A percentile compares a stretch with the other conserved stretches of the same genome.
Conservation (phyloP, 1,140 invertebrate genomes). For the Drosophila pruinosa region DNA sequence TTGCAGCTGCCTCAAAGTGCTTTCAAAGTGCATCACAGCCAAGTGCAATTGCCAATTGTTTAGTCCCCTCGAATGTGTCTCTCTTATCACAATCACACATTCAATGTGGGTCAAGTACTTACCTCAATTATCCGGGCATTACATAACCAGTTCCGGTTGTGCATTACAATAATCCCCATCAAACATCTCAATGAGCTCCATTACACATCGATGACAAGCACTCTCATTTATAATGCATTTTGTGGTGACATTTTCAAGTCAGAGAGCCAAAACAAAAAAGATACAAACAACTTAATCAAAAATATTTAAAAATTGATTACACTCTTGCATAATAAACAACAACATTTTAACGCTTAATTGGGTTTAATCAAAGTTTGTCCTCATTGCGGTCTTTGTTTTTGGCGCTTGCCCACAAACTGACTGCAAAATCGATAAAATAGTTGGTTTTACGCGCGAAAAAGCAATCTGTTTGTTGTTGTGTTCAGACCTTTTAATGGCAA, state of each 20-base stretch:
- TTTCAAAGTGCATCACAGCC: neutral
- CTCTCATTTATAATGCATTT: conserved; percentile 54
- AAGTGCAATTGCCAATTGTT: neutral
- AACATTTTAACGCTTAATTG: neutral
- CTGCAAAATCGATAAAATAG: conserved; percentile 53
- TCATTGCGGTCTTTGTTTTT: neutral
- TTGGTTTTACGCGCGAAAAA: conserved; percentile 42
- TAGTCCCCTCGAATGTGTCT: conserved; percentile 16
- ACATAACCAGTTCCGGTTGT: conserved; percentile 23
- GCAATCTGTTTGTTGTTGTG: conserved; percentile 23
- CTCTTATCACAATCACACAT: conserved; percentile 1
- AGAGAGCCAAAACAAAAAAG: neutral
- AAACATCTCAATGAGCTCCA: conserved; percentile 54
- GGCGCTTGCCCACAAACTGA: neutral
- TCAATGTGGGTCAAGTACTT: conserved; percentile 59
- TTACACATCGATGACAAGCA: conserved; percentile 15
- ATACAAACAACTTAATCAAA: neutral
- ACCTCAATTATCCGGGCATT: conserved; percentile 48
- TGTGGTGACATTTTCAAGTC: conserved; percentile 26
- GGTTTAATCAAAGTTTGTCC: neutral
- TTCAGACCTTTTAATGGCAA: conserved; percentile 45
- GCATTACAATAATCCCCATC: conserved; percentile 19
- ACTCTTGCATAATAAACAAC: neutral
- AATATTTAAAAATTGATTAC: conserved; percentile 11
- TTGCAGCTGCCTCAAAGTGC: conserved; percentile 12